Evolutionary conservation across 2,797 vertebrate genomes (phyloP).

Genomic region (Odontamblyopus rebecca): DNA sequence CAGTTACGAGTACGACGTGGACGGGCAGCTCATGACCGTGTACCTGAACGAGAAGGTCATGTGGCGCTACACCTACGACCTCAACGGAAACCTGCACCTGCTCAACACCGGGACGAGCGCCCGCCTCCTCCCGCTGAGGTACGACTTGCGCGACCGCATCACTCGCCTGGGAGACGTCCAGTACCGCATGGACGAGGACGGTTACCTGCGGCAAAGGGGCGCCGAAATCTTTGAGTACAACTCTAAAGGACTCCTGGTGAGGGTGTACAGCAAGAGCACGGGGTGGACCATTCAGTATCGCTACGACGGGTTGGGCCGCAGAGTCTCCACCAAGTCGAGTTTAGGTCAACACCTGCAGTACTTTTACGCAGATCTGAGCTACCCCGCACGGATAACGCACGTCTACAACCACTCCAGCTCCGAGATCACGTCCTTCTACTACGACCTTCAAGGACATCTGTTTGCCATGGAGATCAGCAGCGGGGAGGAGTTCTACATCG

Average conservation of each 20-base stretch:
- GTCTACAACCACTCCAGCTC: slow-evolving; percentile 98
- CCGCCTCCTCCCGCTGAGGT: slow-evolving; percentile 89
- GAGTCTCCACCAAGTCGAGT: slow-evolving; percentile 92
- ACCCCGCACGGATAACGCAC: slow-evolving; percentile 93
- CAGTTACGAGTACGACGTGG: slow-evolving; percentile 93
- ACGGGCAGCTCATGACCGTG: slow-evolving; percentile 95
- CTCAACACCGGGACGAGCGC: slow-evolving; percentile 90
- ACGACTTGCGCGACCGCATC: slow-evolving; percentile 94
- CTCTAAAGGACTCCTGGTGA: slow-evolving; percentile 92
- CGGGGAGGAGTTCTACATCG: slow-evolving; percentile 97
- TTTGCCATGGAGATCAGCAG: slow-evolving; percentile 99
- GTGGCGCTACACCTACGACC: slow-evolving; percentile 97
- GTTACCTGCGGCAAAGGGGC: slow-evolving; percentile 92
- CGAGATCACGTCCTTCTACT: slow-evolving; percentile 97
- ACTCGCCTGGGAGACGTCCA: slow-evolving; percentile 95
- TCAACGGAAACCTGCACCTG: slow-evolving; percentile 96
- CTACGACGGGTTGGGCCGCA: slow-evolving; percentile 92
- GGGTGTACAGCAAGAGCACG: slow-evolving; percentile 94
- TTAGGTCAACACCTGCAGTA: slow-evolving; percentile 94
- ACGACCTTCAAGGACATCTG: slow-evolving; percentile 96
- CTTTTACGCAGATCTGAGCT: slow-evolving; percentile 95
- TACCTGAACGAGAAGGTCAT: slow-evolving; percentile 95
- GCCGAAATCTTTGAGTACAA: slow-evolving; percentile 97
- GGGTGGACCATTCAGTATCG: slow-evolving; percentile 96
- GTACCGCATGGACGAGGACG: slow-evolving; percentile 95